Evolutionary conservation across 2,113 vertebrate species (phyloP).

Genomic region (Phrynocephalus versicolor): DNA sequence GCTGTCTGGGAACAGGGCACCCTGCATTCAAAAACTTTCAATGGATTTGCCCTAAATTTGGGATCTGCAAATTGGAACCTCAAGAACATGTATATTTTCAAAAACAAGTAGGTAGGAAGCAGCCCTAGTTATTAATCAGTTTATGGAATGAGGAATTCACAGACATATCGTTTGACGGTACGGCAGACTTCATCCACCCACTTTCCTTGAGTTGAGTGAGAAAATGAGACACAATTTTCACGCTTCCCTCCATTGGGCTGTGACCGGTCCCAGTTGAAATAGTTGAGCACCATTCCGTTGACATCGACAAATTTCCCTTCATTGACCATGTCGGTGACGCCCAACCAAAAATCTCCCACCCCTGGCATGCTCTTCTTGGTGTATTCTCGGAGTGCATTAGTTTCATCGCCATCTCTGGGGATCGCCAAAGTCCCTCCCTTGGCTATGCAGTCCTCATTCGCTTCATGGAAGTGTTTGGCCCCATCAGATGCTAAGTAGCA

Average conservation of each 20-base stretch:
- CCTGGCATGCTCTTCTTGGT: constrained; percentile 82
- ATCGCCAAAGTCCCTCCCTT: constrained; percentile 91
- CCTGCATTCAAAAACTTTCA: background rate
- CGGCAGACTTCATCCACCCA: constrained; percentile 92
- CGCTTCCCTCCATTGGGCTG: constrained; percentile 90
- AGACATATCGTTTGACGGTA: constrained; percentile 90
- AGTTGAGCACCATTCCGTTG: constrained; percentile 84
- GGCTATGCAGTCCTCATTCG: constrained; percentile 94
- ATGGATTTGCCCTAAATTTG: background rate
- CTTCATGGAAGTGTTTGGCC: constrained; percentile 90
- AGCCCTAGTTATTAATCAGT: background rate
- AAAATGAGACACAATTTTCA: constrained; percentile 89
- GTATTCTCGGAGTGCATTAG: constrained; percentile 84
- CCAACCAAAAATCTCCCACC: constrained; percentile 89
- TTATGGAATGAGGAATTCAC: constrained; percentile 92
- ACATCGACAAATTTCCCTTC: constrained; percentile 96
- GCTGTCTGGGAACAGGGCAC: background rate
- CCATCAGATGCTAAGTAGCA: constrained; percentile 89
- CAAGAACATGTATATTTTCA: background rate
- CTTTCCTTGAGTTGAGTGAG: constrained; percentile 86
- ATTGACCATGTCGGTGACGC: constrained; percentile 88
- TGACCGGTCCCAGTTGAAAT: constrained; percentile 89
- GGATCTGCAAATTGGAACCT: background rate
- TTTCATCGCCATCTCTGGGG: constrained; percentile 85
- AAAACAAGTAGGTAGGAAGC: background rate